Conservation (phyloP, 1,140 invertebrate species). For the Orchesella cincta region DNA sequence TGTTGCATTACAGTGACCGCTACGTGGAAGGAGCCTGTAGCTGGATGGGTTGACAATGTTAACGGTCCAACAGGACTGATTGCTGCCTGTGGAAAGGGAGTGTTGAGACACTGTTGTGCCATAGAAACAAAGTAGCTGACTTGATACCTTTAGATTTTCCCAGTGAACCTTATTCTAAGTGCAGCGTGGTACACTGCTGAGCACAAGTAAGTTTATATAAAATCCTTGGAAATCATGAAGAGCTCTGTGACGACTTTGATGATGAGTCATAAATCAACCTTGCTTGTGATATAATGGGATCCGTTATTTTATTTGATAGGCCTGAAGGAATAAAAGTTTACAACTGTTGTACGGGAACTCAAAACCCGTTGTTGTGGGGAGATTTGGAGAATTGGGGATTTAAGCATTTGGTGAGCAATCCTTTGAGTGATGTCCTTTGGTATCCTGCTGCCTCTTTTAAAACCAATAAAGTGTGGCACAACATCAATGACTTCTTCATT, state of each 20-base stretch:
- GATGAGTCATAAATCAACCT: too few species aligned
- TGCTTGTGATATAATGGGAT: too few species aligned
- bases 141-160: constrained; percentile 86
- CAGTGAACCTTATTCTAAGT: constrained; percentile 73
- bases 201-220: constrained; percentile 27
- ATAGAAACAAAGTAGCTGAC: constrained; percentile 68
- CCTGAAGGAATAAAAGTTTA: constrained; percentile 73
- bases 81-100: constrained; percentile 75
- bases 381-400: constrained; percentile 68
- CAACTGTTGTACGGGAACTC: constrained; percentile 84
- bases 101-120: constrained; percentile 71
- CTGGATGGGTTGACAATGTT: constrained; percentile 92
- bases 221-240: too few species aligned
- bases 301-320: constrained; percentile 54
- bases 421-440: constrained; percentile 79
- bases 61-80: constrained; percentile 85
- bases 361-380: constrained; percentile 85
- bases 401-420: constrained; percentile 70
- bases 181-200: background rate
- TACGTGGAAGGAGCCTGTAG: constrained; percentile 66
- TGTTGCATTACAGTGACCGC: constrained; percentile 65
- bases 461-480: constrained; percentile 70
- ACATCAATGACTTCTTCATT: constrained; percentile 75
- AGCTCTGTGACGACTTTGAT: too few species aligned
- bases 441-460: constrained; percentile 78